phyloP scores from a whole-genome alignment of 2,113 vertebrate species.

The Pomatostomus ruficeps region DNA sequence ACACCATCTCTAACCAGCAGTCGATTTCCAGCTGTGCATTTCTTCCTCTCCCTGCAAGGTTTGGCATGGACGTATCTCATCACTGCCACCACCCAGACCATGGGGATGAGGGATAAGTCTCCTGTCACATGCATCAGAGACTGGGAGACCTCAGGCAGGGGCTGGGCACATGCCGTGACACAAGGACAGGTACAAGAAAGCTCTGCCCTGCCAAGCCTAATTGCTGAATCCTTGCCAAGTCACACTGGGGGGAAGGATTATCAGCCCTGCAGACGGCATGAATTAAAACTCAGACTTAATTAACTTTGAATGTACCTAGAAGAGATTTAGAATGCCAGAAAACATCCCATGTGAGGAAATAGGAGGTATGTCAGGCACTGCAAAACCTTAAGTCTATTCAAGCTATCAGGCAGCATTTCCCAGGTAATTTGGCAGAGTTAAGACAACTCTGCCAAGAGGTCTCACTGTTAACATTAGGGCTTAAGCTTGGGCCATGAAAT shows the following conservation, averaged over 20 bases:
- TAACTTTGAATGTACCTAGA: neutral
- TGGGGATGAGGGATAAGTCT: neutral
- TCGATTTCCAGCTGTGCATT: neutral
- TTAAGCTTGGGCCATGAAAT: neutral
- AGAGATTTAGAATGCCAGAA: neutral
- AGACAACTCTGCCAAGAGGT: neutral
- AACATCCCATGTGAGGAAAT: neutral
- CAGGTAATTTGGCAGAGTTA: neutral
- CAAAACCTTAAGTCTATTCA: neutral
- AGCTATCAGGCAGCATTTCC: neutral
- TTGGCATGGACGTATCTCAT: fast-evolving
- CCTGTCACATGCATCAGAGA: neutral
- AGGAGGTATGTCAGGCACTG: neutral
- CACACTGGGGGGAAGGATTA: neutral
- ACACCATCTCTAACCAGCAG: neutral
- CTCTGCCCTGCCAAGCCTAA: neutral
- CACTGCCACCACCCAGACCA: neutral
- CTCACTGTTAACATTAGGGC: neutral
- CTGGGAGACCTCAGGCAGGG: neutral
- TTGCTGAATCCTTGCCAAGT: neutral
- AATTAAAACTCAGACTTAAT: slow-evolving; percentile 5
- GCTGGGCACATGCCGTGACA: fast-evolving
- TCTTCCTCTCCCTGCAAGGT: neutral
- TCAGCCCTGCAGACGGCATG: neutral
- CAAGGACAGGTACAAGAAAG: neutral